Evolutionary conservation across 2,797 vertebrate species (phyloP).

Genomic region (Antrozous pallidus): DNA sequence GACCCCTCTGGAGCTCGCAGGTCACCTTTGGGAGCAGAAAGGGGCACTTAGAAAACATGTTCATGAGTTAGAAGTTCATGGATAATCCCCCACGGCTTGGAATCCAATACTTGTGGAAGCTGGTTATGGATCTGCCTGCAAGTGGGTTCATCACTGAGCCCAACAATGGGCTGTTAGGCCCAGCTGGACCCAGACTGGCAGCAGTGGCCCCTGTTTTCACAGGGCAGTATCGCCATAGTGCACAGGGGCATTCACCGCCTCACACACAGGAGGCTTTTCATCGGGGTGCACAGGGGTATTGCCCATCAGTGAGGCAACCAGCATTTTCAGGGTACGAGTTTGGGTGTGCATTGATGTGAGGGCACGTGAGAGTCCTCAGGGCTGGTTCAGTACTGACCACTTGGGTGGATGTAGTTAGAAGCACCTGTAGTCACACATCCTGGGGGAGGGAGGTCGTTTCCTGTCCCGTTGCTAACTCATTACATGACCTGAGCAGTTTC

Average conservation of each 20-base stretch:
- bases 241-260: not conserved
- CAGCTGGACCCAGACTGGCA: not conserved
- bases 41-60: not conserved
- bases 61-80: not conserved
- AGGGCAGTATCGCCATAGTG: fast-evolving
- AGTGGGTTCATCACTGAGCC: not conserved
- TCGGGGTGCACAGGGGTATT: no score
- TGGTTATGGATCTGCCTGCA: not conserved
- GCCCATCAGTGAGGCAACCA: not conserved
- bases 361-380: not conserved
- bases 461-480: not conserved
- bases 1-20: not conserved
- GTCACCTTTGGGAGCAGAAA: not conserved
- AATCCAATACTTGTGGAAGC: not conserved
- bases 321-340: not conserved
- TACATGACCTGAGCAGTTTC: not conserved
- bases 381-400: not conserved
- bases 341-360: not conserved
- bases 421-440: not conserved
- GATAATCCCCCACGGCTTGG: not conserved
- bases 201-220: fast-evolving
- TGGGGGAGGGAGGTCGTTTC: not conserved
- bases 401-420: not conserved
- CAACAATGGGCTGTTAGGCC: not conserved
- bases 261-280: not conserved